Evolutionary conservation across 2,888 invertebrate species (phyloP).

Genomic region (Neoscelio sp.): DNA sequence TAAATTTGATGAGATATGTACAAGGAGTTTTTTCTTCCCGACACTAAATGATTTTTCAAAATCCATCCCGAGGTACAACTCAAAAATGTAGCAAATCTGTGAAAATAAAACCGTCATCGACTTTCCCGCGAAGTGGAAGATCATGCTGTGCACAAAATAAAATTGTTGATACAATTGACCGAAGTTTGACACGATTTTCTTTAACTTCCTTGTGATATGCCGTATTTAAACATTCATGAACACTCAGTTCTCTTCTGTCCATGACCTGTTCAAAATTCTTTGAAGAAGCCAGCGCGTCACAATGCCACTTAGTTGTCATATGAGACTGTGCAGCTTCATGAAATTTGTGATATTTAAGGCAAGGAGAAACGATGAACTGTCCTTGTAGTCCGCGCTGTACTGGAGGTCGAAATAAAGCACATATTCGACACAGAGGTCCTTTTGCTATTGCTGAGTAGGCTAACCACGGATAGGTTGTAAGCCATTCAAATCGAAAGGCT

Average conservation of each 20-base stretch:
- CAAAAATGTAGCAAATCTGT: constrained; percentile 69
- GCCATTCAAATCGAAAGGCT: constrained; percentile 12
- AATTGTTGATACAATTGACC: constrained; percentile 64
- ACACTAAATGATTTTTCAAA: constrained; percentile 73
- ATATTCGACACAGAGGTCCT: constrained; percentile 71
- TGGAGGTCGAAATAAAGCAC: constrained; percentile 71
- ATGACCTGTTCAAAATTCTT: constrained; percentile 71
- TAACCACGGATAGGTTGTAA: constrained; percentile 62
- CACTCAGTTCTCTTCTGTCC: constrained; percentile 63
- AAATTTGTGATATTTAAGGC: constrained; percentile 71
- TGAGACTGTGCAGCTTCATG: constrained; percentile 71
- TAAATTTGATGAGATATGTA: constrained; percentile 74
- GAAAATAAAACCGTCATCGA: constrained; percentile 68
- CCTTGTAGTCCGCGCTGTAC: constrained; percentile 69
- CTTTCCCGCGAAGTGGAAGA: constrained; percentile 70
- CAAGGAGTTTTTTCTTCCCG: constrained; percentile 71
- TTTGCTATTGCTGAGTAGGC: constrained; percentile 68
- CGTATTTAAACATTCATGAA: constrained; percentile 20
- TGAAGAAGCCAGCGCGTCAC: constrained; percentile 70
- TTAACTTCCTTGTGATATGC: constrained; percentile 17
- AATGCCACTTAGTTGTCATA: constrained; percentile 69
- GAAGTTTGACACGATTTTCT: constrained; percentile 54
- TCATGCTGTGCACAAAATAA: constrained; percentile 72
- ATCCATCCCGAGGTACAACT: constrained; percentile 71
- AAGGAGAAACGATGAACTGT: constrained; percentile 72